These are phyloP conservation scores for Lethocerus indicus DNA, from an alignment of 1,140 invertebrate genomes.

Conservation along the genomic window DNA sequence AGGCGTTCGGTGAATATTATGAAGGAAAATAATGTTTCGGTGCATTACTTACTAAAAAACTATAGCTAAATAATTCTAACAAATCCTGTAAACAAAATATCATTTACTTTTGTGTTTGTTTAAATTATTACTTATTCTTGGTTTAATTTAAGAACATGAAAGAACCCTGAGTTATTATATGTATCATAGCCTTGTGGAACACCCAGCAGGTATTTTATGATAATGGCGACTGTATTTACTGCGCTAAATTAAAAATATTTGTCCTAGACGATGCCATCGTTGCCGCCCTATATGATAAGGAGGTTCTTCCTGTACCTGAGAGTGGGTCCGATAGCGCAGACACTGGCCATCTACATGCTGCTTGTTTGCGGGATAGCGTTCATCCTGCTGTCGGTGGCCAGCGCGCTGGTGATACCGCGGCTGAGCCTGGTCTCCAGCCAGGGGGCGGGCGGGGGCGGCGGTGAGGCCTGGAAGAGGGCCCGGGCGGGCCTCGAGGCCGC, in stretches of 20 bases:
- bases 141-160: neutral
- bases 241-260: neutral
- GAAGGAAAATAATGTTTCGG: too few relatives aligned
- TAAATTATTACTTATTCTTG: neutral
- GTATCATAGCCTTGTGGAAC: neutral
- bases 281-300: slow-evolving; percentile 37
- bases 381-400: slow-evolving; percentile 27
- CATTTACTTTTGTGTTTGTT: neutral
- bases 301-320: slow-evolving; percentile 57
- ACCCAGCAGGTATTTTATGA: neutral
- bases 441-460: slow-evolving; percentile 24
- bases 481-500: slow-evolving; percentile 22
- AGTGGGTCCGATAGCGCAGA: slow-evolving; percentile 39
- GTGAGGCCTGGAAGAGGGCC: slow-evolving; percentile 20
- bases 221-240: neutral
- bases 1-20: too few relatives aligned
- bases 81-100: neutral
- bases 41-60: too few relatives aligned
- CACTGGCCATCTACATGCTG: slow-evolving; percentile 34
- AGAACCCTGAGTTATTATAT: neutral
- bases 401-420: slow-evolving; percentile 24
- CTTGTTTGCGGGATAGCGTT: slow-evolving; percentile 34
- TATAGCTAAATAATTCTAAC: too few relatives aligned
- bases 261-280: slow-evolving; percentile 44
- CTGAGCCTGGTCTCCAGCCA: slow-evolving; percentile 13